These are phyloP conservation scores for Melanotaenia parkinsoni DNA, from an alignment of 2,797 vertebrate genomes.

Conservation along the genomic window DNA sequence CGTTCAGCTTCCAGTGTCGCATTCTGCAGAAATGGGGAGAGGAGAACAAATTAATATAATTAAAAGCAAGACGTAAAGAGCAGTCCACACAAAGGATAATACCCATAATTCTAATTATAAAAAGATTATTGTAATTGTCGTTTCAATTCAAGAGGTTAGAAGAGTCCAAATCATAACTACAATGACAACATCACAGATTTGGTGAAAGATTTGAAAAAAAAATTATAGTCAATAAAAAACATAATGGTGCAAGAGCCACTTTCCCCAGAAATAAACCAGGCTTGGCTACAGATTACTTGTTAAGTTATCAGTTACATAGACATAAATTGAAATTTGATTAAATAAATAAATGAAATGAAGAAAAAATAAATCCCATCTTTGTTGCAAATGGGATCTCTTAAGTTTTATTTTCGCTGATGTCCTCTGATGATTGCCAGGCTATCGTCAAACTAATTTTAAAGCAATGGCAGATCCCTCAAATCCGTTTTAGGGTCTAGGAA, in stretches of 20 bases:
- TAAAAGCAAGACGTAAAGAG: neutral
- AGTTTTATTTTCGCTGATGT: neutral
- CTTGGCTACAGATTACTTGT: too few relatives aligned
- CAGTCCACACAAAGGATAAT: neutral
- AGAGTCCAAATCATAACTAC: neutral
- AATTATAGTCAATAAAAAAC: too few relatives aligned
- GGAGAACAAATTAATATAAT: neutral
- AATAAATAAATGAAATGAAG: too few relatives aligned
- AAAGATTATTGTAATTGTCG: neutral
- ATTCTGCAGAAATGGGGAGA: slow-evolving; percentile 80
- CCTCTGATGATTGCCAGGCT: too few relatives aligned
- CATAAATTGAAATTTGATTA: too few relatives aligned
- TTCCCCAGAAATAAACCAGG: too few relatives aligned
- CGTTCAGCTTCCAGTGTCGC: slow-evolving; percentile 94
- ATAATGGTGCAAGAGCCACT: too few relatives aligned
- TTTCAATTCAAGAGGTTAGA: neutral
- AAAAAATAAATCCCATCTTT: too few relatives aligned
- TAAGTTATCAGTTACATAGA: too few relatives aligned
- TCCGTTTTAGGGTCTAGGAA: too few relatives aligned
- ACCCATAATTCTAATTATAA: neutral
- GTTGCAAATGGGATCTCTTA: too few relatives aligned
- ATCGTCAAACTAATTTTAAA: neutral
- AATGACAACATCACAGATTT: neutral
- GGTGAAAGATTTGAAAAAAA: neutral
- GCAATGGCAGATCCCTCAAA: too few relatives aligned